Percentiles rank a stretch among this genome's conserved stretches.
Conservation (phyloP, 2,888 invertebrate genomes). For the Lamellibrachia columna region DNA sequence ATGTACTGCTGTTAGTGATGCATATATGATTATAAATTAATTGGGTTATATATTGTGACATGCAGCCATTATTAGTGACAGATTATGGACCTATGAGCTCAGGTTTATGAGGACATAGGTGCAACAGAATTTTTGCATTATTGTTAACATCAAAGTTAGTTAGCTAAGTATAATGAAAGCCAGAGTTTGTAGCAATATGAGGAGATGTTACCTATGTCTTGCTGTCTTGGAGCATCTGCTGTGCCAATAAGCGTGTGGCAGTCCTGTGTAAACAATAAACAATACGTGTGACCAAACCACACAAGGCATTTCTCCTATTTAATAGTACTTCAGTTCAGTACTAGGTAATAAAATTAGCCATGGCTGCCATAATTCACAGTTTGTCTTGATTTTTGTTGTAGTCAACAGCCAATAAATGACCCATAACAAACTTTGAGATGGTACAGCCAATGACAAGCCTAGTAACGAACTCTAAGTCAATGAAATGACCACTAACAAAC, state of each 20-base stretch:
- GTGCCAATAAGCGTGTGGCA: conserved; percentile 87
- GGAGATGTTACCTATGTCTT: conserved; percentile 73
- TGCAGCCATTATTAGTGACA: too few species aligned
- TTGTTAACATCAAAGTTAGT: too few species aligned
- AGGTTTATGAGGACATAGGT: too few species aligned
- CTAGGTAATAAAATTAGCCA: too few species aligned
- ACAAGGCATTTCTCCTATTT: background rate
- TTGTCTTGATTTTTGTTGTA: too few species aligned
- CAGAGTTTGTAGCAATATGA: background rate
- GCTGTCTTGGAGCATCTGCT: conserved; percentile 74
- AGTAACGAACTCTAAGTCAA: background rate
- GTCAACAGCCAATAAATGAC: background rate
- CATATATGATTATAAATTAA: too few species aligned
- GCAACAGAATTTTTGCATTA: too few species aligned
- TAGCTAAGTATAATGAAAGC: background rate
- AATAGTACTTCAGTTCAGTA: background rate
- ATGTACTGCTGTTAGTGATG: too few species aligned
- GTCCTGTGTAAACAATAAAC: conserved; percentile 70
- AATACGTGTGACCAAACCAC: conserved; percentile 61
- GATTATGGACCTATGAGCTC: too few species aligned
- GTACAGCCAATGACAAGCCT: conserved; percentile 67
- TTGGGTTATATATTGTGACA: too few species aligned
- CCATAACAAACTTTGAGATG: conserved; percentile 78
- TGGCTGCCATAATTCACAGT: too few species aligned
- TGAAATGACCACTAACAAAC: background rate